Conservation (phyloP, 2,113 vertebrate species). For the Todiramphus saurophagus region DNA sequence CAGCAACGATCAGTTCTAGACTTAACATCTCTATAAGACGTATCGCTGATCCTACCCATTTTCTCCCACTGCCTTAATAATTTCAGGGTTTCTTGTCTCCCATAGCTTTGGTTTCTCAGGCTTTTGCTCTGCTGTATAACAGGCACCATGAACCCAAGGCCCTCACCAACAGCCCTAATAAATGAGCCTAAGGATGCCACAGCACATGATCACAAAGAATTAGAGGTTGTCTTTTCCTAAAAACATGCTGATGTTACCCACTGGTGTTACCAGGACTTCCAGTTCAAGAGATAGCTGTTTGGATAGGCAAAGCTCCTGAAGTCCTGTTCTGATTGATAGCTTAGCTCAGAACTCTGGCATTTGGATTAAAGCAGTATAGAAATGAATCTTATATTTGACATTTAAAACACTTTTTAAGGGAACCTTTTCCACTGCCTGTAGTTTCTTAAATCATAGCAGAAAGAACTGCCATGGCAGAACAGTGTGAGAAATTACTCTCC, state of each 20-base stretch:
- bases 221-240: background rate
- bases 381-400: conserved; percentile 80
- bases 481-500: conserved; percentile 66
- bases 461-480: conserved; percentile 60
- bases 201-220: background rate
- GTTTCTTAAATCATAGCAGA: conserved; percentile 77
- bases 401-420: conserved; percentile 73
- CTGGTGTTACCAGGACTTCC: background rate
- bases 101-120: background rate
- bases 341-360: conserved; percentile 71
- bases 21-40: background rate
- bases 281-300: conserved; percentile 41
- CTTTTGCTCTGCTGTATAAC: background rate
- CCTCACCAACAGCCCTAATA: background rate
- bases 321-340: conserved; percentile 68
- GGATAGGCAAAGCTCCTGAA: conserved; percentile 53
- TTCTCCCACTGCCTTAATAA: background rate
- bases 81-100: background rate
- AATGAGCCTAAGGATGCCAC: background rate
- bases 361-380: conserved; percentile 74
- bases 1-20: background rate
- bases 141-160: background rate
- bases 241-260: background rate
- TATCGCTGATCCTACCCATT: background rate
- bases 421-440: conserved; percentile 69